Conservation (phyloP, 2,113 vertebrate genomes). For the Crocuta crocuta region DNA sequence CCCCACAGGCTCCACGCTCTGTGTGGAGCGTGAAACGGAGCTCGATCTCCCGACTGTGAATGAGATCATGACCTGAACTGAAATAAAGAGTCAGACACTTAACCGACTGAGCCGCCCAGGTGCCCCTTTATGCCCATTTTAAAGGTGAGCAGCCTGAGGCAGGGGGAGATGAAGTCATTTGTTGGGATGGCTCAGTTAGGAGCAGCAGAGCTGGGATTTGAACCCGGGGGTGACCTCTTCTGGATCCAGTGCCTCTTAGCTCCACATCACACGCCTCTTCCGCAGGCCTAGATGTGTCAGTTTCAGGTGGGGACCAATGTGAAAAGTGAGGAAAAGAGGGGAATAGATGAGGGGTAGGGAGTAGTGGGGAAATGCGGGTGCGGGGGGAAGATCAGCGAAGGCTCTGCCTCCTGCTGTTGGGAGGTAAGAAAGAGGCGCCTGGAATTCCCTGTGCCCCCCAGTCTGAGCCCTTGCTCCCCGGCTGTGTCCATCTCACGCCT, state of each 20-base stretch:
- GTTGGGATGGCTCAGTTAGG: neutral
- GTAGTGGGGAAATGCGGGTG: accelerated
- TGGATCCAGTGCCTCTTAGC: neutral
- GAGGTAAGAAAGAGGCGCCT: neutral
- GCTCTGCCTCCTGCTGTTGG: neutral
- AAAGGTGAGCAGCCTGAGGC: neutral
- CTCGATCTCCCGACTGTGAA: no score
- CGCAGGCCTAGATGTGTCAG: neutral
- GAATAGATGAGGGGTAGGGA: accelerated
- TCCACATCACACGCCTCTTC: neutral
- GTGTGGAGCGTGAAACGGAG: no score
- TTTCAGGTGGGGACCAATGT: neutral
- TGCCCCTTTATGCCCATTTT: neutral
- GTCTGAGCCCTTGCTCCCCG: neutral
- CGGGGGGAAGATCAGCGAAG: neutral
- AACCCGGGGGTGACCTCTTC: neutral
- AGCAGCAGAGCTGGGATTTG: neutral
- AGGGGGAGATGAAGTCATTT: neutral
- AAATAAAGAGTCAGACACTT: no score
- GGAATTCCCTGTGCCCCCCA: neutral
- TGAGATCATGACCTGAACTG: no score
- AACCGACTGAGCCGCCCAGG: no score
- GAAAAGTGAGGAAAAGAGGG: accelerated
- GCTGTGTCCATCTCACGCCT: accelerated
- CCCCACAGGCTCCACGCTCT: no score